Percentiles rank a stretch among this genome's conserved stretches.
Conservation (phyloP, 1,140 invertebrate genomes). For the Sycobia sp. region DNA sequence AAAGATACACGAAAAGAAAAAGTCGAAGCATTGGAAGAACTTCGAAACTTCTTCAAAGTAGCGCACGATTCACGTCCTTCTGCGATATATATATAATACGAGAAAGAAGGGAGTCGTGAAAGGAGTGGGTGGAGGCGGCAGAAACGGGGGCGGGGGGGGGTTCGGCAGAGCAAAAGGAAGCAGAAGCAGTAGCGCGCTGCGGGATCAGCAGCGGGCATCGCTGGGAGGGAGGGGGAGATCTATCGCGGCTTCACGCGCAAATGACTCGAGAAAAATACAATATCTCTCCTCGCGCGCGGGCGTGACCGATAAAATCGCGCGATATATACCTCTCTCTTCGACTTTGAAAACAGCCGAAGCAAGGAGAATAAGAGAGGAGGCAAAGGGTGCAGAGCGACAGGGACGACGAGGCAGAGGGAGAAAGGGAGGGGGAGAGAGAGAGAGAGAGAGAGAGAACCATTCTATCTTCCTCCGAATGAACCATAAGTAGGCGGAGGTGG, state of each 20-base stretch:
- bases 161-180: neutral
- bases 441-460: neutral
- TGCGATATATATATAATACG: too few relatives aligned
- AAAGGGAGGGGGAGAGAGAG: constrained; percentile 16
- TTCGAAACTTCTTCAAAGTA: too few relatives aligned
- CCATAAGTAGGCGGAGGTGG: too few relatives aligned
- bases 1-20: too few relatives aligned
- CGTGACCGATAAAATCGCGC: constrained; percentile 45
- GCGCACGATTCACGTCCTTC: too few relatives aligned
- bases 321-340: constrained; percentile 31
- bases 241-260: constrained; percentile 15
- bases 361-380: neutral
- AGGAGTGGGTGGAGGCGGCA: too few relatives aligned
- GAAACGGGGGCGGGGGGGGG: too few relatives aligned
- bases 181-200: too few relatives aligned
- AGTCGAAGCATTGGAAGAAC: too few relatives aligned
- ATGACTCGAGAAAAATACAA: constrained; percentile 27
- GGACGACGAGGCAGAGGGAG: neutral
- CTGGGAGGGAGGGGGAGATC: neutral
- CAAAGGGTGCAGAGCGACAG: constrained; percentile 25
- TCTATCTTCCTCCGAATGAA: too few relatives aligned
- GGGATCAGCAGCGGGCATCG: too few relatives aligned
- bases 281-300: constrained; percentile 32
- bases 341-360: neutral
- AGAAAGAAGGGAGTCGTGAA: too few relatives aligned